Evolutionary conservation across 2,888 invertebrate genomes (phyloP).

Genomic region (Isoperla grammatica): DNA sequence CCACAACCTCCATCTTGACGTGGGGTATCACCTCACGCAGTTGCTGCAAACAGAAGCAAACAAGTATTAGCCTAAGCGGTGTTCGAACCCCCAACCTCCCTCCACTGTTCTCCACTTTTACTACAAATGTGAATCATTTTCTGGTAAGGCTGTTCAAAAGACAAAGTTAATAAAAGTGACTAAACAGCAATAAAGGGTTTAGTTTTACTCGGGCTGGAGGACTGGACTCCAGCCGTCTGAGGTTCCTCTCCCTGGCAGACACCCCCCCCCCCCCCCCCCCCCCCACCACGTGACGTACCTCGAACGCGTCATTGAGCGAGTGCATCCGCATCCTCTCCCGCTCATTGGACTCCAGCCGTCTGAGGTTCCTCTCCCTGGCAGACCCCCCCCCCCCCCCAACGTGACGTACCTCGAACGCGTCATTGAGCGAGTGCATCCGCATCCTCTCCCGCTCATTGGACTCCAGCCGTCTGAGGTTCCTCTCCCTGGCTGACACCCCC

Average conservation of each 20-base stretch:
- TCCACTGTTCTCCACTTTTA: too few relatives aligned
- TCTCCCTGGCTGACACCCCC: slow-evolving; percentile 59
- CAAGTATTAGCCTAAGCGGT: background rate
- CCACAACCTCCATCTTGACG: slow-evolving; percentile 75
- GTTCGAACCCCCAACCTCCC: slow-evolving; percentile 53
- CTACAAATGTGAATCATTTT: too few relatives aligned
- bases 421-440: slow-evolving; percentile 75
- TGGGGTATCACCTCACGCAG: slow-evolving; percentile 81
- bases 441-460: slow-evolving; percentile 73
- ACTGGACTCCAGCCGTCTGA: slow-evolving; percentile 69
- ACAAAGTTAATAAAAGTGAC: too few relatives aligned
- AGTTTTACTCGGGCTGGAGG: too few relatives aligned
- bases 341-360: slow-evolving; percentile 72
- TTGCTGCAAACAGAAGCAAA: slow-evolving; percentile 43
- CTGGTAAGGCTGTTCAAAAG: too few relatives aligned
- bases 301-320: slow-evolving; percentile 71
- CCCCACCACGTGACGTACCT: slow-evolving; percentile 46
- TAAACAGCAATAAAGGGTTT: too few relatives aligned
- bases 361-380: slow-evolving; percentile 39
- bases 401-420: slow-evolving; percentile 63
- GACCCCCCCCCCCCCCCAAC: too few relatives aligned
- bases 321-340: slow-evolving; percentile 76
- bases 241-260: slow-evolving; percentile 29
- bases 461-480: slow-evolving; percentile 65
- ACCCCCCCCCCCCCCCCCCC: too few relatives aligned